These are phyloP conservation scores for Microcebus ravelobensis DNA, from an alignment of 2,113 vertebrate species.

Conservation along the genomic window DNA sequence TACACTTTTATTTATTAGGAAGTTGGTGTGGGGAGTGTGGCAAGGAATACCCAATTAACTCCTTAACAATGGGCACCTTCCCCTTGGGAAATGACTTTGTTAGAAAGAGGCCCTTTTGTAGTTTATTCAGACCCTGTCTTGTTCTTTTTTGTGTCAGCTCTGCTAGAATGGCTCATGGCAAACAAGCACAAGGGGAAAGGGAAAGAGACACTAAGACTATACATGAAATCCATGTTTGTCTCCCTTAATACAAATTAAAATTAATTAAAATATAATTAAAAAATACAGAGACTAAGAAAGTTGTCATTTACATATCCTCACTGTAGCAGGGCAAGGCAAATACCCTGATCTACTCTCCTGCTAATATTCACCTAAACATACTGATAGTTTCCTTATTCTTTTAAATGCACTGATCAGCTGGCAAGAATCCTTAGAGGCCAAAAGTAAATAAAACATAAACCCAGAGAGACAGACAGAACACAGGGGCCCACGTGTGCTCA, in stretches of 20 bases:
- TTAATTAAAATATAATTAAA: not conserved
- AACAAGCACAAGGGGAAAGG: not conserved
- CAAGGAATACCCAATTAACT: not conserved
- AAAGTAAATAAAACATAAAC: not conserved
- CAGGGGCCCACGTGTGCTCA: not conserved
- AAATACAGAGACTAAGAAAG: not conserved
- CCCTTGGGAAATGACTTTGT: not conserved
- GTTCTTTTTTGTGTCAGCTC: not conserved
- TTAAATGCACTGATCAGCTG: not conserved
- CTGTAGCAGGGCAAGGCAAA: not conserved
- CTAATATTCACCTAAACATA: not conserved
- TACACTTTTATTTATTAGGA: not conserved
- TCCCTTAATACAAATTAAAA: not conserved
- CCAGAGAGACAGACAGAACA: not conserved
- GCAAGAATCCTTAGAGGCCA: not conserved
- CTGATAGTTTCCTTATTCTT: not conserved
- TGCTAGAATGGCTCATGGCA: not conserved
- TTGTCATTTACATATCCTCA: not conserved
- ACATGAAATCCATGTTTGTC: not conserved
- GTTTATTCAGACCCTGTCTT: not conserved
- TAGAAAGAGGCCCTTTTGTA: not conserved
- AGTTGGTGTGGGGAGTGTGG: not conserved
- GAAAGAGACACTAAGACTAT: not conserved
- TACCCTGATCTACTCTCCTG: not conserved
- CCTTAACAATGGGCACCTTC: not conserved